Conservation (phyloP, 2,797 vertebrate genomes). For the Meda fulgida region DNA sequence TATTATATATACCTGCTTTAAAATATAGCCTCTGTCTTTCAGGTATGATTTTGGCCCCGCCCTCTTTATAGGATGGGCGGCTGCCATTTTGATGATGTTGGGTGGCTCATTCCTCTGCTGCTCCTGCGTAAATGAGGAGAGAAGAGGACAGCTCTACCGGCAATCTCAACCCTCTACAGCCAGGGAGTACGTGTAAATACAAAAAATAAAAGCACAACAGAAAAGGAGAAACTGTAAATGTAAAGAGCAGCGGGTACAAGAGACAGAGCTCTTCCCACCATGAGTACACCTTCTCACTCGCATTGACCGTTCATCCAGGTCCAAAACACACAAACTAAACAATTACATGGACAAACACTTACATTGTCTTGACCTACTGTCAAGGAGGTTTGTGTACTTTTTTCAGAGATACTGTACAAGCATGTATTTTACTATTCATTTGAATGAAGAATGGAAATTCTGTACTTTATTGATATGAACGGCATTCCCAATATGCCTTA, state of each 20-base stretch:
- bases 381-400: conserved; percentile 2
- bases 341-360: conserved; percentile 9
- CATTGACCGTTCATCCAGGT: conserved; percentile 27
- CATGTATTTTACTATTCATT: conserved; percentile 9
- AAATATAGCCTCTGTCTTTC: conserved; percentile 37
- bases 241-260: conserved; percentile 75
- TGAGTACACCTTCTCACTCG: conserved; percentile 51
- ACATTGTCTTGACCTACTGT: neutral
- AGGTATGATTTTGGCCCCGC: conserved; percentile 97
- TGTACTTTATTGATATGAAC: neutral
- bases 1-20: no score
- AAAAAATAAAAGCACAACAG: conserved; percentile 41
- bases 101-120: conserved; percentile 95
- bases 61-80: conserved; percentile 93
- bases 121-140: conserved; percentile 87
- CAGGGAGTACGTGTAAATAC: conserved; percentile 93
- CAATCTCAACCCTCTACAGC: conserved; percentile 88
- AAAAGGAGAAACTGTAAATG: conserved; percentile 36
- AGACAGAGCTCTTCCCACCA: conserved; percentile 64
- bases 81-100: conserved; percentile 87
- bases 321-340: conserved; percentile 19
- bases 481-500: neutral
- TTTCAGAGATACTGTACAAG: conserved; percentile 12
- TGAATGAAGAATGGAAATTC: neutral
- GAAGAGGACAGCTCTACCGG: conserved; percentile 87